These are phyloP conservation scores for Aphelocoma coerulescens DNA, from an alignment of 2,113 vertebrate species.

Conservation along the genomic window DNA sequence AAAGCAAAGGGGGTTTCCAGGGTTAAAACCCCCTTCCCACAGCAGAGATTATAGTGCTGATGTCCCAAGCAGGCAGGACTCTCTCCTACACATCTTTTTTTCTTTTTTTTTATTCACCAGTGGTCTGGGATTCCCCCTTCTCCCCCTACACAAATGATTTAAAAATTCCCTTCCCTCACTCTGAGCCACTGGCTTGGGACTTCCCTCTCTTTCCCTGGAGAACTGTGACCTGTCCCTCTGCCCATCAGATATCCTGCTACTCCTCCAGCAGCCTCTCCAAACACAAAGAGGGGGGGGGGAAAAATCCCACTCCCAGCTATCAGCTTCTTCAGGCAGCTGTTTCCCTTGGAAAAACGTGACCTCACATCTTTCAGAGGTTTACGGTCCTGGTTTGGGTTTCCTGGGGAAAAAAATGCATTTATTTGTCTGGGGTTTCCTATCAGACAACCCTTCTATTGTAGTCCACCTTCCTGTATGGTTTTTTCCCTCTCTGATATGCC, in stretches of 20 bases:
- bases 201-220: background rate
- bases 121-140: background rate
- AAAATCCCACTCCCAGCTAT: background rate
- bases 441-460: constrained; percentile 43
- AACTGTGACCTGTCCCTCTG: background rate
- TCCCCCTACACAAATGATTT: background rate
- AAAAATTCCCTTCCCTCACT: background rate
- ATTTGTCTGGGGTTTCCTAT: constrained; percentile 26
- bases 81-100: background rate
- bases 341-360: constrained; percentile 45
- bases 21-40: background rate
- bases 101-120: background rate
- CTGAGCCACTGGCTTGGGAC: background rate
- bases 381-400: constrained; percentile 8
- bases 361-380: background rate
- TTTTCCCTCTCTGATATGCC: background rate
- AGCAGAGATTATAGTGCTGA: background rate
- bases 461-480: constrained; percentile 33
- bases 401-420: constrained; percentile 46
- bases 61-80: background rate
- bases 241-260: background rate
- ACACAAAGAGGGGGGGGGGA: rapidly evolving
- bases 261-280: background rate
- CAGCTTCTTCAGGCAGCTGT: constrained; percentile 6
- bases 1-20: constrained; percentile 31